Percentiles rank a stretch among this genome's conserved stretches.
Evolutionary conservation across 2,888 invertebrate genomes (phyloP).

Genomic region (Bembecia ichneumoniformis): DNA sequence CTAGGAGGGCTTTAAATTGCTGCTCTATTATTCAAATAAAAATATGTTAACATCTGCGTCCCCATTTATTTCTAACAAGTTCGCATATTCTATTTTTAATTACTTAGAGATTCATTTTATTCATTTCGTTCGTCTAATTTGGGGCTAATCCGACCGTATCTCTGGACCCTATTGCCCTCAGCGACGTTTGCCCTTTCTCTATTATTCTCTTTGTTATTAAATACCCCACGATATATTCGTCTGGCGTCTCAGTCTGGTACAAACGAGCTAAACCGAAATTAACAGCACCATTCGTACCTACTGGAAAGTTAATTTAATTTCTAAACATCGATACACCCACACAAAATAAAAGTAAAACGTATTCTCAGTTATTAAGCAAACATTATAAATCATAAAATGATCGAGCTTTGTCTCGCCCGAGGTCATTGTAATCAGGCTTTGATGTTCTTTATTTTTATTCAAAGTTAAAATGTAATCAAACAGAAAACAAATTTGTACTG

Average conservation of each 20-base stretch:
- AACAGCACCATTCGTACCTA: too few species aligned
- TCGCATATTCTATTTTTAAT: constrained; percentile 55
- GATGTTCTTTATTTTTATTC: constrained; percentile 41
- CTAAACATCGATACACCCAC: background rate
- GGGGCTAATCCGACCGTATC: constrained; percentile 29
- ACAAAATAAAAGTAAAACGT: constrained; percentile 2
- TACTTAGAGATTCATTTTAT: constrained; percentile 36
- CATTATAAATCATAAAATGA: constrained; percentile 60
- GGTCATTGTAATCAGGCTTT: constrained; percentile 57
- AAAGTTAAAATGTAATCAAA: constrained; percentile 25
- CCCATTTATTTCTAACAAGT: constrained; percentile 14
- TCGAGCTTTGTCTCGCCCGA: constrained; percentile 59
- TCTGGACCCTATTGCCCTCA: constrained; percentile 24
- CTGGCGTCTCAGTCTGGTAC: constrained; percentile 20
- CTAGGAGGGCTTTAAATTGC: too few species aligned
- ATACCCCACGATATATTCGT: constrained; percentile 27
- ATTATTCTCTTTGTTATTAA: constrained; percentile 32
- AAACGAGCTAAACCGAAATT: constrained; percentile 5
- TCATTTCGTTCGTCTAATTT: constrained; percentile 42
- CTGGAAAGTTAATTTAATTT: background rate
- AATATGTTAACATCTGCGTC: background rate
- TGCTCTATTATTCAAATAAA: too few species aligned
- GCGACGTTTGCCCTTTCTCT: constrained; percentile 28
- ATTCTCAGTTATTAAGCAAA: constrained; percentile 49
- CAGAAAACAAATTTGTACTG: background rate